Evolutionary conservation across 2,797 vertebrate species (phyloP).

Genomic region (Telmatherina bonti): DNA sequence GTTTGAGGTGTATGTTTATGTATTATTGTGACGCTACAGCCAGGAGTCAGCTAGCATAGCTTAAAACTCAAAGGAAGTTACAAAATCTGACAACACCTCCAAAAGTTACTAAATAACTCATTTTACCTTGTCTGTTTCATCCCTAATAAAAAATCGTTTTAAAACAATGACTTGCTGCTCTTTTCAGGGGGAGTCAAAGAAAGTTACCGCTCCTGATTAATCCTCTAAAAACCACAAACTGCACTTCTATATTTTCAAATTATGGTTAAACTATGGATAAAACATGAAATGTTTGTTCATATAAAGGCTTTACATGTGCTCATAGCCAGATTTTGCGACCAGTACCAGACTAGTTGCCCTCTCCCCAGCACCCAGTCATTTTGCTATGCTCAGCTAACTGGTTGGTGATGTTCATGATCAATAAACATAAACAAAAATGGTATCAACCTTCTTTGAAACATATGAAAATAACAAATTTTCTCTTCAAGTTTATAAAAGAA

Average conservation of each 20-base stretch:
- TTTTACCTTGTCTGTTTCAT: conserved; percentile 1
- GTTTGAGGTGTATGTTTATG: not conserved
- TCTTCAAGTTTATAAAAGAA: not conserved
- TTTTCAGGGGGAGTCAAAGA: not conserved
- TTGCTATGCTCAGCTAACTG: conserved; percentile 11
- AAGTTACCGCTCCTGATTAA: not conserved
- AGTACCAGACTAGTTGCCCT: not conserved
- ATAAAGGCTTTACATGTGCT: conserved; percentile 1
- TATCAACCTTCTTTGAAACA: not conserved
- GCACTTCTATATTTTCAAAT: not conserved
- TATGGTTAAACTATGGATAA: not conserved
- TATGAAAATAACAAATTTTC: not conserved
- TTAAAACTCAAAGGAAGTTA: conserved; percentile 12
- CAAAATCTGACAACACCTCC: conserved; percentile 1
- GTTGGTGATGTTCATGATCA: not conserved
- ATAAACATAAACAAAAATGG: not conserved
- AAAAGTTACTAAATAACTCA: not conserved
- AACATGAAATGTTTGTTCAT: not conserved
- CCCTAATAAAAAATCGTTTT: not conserved
- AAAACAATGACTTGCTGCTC: not conserved
- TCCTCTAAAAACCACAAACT: not conserved
- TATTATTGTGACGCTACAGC: not conserved
- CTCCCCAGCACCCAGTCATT: not conserved
- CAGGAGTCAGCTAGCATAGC: not conserved
- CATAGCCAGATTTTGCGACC: not conserved